phyloP scores from a whole-genome alignment of 2,797 vertebrate species.

The Eulemur coronatus region DNA sequence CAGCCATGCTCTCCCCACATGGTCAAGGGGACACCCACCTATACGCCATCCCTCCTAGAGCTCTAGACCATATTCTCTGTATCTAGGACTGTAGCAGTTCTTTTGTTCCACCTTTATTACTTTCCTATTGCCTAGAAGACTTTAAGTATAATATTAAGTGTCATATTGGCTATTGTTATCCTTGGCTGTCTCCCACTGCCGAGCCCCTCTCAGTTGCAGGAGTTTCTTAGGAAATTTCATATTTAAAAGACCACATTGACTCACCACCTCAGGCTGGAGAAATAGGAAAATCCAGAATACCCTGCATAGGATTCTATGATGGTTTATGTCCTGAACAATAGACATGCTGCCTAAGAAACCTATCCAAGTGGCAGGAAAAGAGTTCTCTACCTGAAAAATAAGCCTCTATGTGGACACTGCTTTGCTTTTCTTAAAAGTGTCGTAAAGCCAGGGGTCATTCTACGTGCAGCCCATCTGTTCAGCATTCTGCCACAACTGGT shows the following conservation, averaged over 20 bases:
- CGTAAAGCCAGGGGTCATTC: neutral
- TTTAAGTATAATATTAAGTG: neutral
- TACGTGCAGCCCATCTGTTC: neutral
- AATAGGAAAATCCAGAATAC: slow-evolving; percentile 40
- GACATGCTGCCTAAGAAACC: neutral
- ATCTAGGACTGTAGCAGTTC: neutral
- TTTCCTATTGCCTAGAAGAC: neutral
- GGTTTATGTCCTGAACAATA: neutral
- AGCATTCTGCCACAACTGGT: neutral
- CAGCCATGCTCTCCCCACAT: neutral
- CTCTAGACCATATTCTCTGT: neutral
- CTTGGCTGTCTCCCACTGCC: neutral
- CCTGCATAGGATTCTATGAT: neutral
- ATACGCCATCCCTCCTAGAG: neutral
- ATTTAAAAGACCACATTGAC: neutral
- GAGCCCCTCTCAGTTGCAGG: neutral
- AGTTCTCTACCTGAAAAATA: neutral
- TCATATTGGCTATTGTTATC: neutral
- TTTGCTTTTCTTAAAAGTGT: neutral
- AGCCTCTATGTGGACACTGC: neutral
- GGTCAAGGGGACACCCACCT: neutral
- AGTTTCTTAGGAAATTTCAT: slow-evolving; percentile 20
- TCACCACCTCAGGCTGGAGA: neutral
- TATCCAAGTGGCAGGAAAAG: neutral
- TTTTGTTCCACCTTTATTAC: neutral